These are phyloP conservation scores for Eospalax fontanierii DNA, from an alignment of 2,797 vertebrate species.

Conservation along the genomic window DNA sequence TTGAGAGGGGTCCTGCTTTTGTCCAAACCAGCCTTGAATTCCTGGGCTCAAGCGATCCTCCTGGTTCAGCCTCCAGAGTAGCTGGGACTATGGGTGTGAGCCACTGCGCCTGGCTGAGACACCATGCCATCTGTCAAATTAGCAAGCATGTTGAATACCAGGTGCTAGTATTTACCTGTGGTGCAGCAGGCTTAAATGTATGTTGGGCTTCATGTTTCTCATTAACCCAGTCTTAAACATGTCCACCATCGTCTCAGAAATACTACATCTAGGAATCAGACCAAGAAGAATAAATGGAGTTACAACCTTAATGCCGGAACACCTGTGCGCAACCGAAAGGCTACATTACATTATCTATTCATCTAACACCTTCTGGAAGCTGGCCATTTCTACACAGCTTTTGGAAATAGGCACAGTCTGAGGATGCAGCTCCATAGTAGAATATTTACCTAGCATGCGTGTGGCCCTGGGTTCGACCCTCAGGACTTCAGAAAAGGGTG, in stretches of 20 bases:
- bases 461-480: background rate
- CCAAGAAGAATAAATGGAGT: background rate
- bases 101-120: background rate
- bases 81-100: no score
- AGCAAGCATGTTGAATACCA: background rate
- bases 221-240: background rate
- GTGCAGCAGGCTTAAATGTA: fast-evolving
- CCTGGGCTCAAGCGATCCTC: no score
- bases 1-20: background rate
- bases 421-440: no score
- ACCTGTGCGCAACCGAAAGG: background rate
- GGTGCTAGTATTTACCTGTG: no score
- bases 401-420: background rate
- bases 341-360: background rate
- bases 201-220: background rate
- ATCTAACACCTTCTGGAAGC: background rate
- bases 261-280: background rate
- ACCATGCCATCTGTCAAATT: background rate
- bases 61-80: no score
- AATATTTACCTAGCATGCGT: background rate
- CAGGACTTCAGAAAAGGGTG: background rate
- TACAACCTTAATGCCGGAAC: conserved; percentile 6
- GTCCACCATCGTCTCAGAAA: background rate
- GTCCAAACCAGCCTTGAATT: background rate
- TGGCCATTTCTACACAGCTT: background rate